Percentiles rank a stretch among this genome's conserved stretches.
These are phyloP conservation scores for Gnathonemus longibarbis DNA, from an alignment of 2,113 vertebrate genomes.

Conservation along the genomic window DNA sequence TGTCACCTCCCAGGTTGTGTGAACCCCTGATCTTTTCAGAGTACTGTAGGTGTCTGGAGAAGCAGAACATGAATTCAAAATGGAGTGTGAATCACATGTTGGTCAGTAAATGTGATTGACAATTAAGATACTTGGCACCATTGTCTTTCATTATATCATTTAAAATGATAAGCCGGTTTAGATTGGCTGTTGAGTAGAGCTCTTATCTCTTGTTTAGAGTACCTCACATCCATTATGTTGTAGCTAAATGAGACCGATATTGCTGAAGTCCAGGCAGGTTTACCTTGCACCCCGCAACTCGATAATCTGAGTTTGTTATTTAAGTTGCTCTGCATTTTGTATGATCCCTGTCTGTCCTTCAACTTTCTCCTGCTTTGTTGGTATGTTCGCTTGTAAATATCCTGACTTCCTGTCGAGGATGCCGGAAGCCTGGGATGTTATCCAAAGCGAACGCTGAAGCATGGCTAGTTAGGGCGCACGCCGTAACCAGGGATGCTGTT, in stretches of 20 bases:
- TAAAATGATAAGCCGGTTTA: neutral
- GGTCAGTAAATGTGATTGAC: neutral
- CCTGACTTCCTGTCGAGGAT: conserved; percentile 27
- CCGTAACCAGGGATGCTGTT: conserved; percentile 46
- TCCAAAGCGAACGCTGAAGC: conserved; percentile 50
- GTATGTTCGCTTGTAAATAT: conserved; percentile 37
- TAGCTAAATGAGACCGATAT: neutral
- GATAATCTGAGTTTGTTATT: neutral
- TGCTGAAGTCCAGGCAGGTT: neutral
- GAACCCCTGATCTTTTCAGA: neutral
- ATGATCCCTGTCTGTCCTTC: neutral
- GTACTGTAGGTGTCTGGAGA: neutral
- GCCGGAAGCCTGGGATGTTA: conserved; percentile 44
- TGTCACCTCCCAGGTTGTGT: neutral
- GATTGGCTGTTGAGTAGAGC: neutral
- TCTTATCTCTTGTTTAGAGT: neutral
- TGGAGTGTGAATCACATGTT: neutral
- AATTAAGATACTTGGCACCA: neutral
- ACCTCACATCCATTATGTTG: neutral
- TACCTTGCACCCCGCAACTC: neutral
- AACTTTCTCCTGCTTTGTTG: neutral
- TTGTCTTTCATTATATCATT: neutral
- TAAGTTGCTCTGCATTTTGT: neutral
- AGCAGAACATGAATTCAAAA: neutral
- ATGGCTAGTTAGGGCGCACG: conserved; percentile 40